Conservation (phyloP, 2,797 vertebrate species). For the Gobionotothen gibberifrons region DNA sequence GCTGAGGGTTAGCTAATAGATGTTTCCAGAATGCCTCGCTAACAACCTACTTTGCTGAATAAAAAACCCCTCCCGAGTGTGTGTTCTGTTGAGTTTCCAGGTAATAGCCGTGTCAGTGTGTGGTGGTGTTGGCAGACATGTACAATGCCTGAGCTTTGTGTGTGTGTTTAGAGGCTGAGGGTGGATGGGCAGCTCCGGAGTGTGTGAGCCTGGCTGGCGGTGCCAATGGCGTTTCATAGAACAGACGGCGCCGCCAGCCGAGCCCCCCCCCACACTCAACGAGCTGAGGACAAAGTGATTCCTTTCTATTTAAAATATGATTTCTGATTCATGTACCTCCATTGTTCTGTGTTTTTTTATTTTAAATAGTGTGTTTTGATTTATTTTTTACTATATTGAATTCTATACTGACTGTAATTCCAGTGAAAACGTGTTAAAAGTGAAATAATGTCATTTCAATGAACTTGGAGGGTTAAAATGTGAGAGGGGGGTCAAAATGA, state of each 20-base stretch:
- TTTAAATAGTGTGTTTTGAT: constrained; percentile 63
- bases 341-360: constrained; percentile 41
- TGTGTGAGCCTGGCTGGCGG: constrained; percentile 55
- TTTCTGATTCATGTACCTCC: constrained; percentile 59
- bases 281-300: constrained; percentile 47
- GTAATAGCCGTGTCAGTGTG: constrained; percentile 42
- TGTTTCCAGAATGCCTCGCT: constrained; percentile 33
- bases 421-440: constrained; percentile 64
- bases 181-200: constrained; percentile 42
- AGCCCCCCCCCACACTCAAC: constrained; percentile 41
- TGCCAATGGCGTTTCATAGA: constrained; percentile 71
- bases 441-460: constrained; percentile 71
- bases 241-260: constrained; percentile 65
- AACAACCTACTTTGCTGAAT: constrained; percentile 11
- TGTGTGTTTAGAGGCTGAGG: constrained; percentile 33
- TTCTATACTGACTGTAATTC: constrained; percentile 79
- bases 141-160: constrained; percentile 27
- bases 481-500: constrained; percentile 63
- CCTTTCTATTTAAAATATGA: constrained; percentile 45
- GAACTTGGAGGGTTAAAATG: constrained; percentile 55
- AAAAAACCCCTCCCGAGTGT: constrained; percentile 8
- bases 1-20: constrained; percentile 34
- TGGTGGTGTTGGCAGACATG: constrained; percentile 45
- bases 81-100: constrained; percentile 31
- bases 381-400: constrained; percentile 63